Evolutionary conservation across 2,113 vertebrate genomes (phyloP), one percentile per base, ranked within the genome.

Genomic region (Rhynchopsitta pachyrhyncha): DNA sequence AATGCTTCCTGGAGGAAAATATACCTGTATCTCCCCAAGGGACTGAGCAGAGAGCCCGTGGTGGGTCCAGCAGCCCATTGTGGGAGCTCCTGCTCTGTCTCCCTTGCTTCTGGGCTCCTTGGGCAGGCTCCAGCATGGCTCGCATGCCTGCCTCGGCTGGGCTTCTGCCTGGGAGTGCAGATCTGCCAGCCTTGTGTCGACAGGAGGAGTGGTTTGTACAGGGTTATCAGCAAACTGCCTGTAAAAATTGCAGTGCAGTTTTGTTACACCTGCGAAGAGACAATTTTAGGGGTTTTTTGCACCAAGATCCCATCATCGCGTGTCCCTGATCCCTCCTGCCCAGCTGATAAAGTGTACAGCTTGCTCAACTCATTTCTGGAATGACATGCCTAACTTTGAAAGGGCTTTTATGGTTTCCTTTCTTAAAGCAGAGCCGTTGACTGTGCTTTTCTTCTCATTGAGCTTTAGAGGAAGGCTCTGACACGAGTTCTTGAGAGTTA

Each of bases 61-160:
- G 10, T n/a, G 60, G n/a, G 2, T 67, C 41, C n/a, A 7, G 42
- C 4, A 0, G 17, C 41, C 1, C 3, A 4, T 4, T 14, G n/a
- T 4, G 2, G 20, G 2, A 2, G 17, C 62, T 80, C 19, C 75
- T 42, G 50, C 57, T 33, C 19, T 22, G 3, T 50, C 33, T 57
- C 33, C 11, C 8, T 47, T 13, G 17, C 74, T 47, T 37, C 41
- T 10, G 13, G 31, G 13, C 25, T 22, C 11, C 83, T 24, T 20
- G 53, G 29, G 17, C 75, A 64, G 5, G 39, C 67, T 66, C 5
- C 0, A 1, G 35, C 35, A 2, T 31, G 25, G 63, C 41, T 62
- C 35, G 33, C 9, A 1, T 60, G 13, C 67, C 57, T 23, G 0
- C 16, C 50, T 53, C 12, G 23, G 28, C 86, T 28, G 53, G 53